These are phyloP conservation scores for Sminthurinus aureus DNA, from an alignment of 2,888 invertebrate genomes.

Conservation along the genomic window DNA sequence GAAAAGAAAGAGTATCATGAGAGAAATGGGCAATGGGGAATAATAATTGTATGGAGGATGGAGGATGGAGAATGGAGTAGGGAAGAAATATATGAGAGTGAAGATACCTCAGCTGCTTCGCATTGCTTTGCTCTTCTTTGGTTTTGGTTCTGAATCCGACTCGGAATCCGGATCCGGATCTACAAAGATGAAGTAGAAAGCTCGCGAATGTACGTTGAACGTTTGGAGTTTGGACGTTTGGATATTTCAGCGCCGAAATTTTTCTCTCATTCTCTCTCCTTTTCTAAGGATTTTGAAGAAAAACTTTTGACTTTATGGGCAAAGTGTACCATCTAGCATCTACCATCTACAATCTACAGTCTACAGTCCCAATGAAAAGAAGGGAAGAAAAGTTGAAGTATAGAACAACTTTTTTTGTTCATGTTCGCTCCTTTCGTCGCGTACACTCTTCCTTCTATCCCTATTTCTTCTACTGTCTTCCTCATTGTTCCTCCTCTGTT, in stretches of 20 bases:
- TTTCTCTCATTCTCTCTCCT: too few species aligned
- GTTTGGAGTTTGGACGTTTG: too few species aligned
- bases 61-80: neutral
- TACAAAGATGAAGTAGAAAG: neutral
- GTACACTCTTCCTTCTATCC: neutral
- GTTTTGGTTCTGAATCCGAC: neutral
- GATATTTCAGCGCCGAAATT: too few species aligned
- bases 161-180: neutral
- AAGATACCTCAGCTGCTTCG: neutral
- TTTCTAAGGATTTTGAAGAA: neutral
- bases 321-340: too few species aligned
- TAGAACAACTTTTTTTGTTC: neutral
- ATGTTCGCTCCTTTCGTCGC: neutral
- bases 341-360: neutral
- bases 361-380: neutral
- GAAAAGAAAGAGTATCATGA: too few species aligned
- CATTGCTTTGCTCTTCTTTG: too few species aligned
- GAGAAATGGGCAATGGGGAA: too few species aligned
- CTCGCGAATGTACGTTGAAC: too few species aligned
- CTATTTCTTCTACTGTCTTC: neutral
- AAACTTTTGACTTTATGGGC: slow-evolving; percentile 21
- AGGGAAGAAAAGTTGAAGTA: neutral
- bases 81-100: neutral
- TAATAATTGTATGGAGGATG: neutral
- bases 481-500: neutral